These are phyloP conservation scores for Leptinotarsa lineolata DNA, from an alignment of 1,140 invertebrate genomes.

Conservation along the genomic window DNA sequence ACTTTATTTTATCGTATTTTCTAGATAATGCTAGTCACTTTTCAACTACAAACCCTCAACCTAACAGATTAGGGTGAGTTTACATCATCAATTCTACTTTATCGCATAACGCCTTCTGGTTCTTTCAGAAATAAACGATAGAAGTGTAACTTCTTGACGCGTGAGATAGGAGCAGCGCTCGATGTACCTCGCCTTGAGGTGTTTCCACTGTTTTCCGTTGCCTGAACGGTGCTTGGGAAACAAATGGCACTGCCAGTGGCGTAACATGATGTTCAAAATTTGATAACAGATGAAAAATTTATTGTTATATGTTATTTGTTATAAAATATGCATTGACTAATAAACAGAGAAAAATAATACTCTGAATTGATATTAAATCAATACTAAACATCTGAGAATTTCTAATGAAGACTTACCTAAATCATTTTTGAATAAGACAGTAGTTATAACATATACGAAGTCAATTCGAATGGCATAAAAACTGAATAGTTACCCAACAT, in stretches of 20 bases:
- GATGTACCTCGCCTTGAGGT: constrained; percentile 10
- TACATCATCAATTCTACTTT: constrained; percentile 25
- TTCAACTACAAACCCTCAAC: constrained; percentile 24
- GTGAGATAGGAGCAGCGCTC: constrained; percentile 2
- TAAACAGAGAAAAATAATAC: too few species aligned
- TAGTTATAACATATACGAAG: too few species aligned
- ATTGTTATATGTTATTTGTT: too few species aligned
- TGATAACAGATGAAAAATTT: too few species aligned
- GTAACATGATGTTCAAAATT: neutral
- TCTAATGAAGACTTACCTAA: too few species aligned
- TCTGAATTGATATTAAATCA: too few species aligned
- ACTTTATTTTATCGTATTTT: constrained; percentile 1
- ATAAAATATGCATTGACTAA: too few species aligned
- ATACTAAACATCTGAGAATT: too few species aligned
- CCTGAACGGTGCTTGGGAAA: neutral
- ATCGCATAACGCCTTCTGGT: constrained; percentile 17
- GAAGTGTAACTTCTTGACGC: constrained; percentile 14
- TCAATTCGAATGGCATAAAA: too few species aligned
- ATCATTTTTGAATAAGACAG: too few species aligned
- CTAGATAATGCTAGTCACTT: constrained; percentile 19
- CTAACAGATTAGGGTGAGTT: constrained; percentile 23
- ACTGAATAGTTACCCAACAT: too few species aligned
- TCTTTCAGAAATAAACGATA: constrained; percentile 14
- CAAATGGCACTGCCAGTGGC: neutral
- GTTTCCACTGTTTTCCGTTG: neutral